Evolutionary conservation across 2,888 invertebrate genomes (phyloP).

Genomic region (Dendrolimus pini): DNA sequence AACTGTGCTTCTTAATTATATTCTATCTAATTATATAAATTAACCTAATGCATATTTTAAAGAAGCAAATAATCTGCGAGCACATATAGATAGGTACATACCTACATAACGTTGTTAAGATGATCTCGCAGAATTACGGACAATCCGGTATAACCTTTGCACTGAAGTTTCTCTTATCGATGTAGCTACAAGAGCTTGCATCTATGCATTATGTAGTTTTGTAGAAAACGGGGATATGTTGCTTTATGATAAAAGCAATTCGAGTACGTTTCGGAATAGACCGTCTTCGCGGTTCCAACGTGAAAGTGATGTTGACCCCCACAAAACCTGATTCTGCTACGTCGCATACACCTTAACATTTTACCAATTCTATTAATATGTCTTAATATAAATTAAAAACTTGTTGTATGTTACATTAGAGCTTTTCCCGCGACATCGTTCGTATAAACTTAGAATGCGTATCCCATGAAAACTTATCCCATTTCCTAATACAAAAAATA

Average conservation of each 20-base stretch:
- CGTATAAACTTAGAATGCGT: too few species aligned
- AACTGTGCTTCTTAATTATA: too few species aligned
- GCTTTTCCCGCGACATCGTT: too few species aligned
- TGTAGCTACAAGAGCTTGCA: neutral
- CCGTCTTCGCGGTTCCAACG: constrained; percentile 41
- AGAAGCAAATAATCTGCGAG: too few species aligned
- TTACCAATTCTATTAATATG: constrained; percentile 4
- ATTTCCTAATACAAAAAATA: too few species aligned
- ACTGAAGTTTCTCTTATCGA: neutral
- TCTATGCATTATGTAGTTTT: constrained; percentile 8
- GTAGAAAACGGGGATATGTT: constrained; percentile 16
- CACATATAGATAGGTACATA: too few species aligned
- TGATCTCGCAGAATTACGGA: neutral
- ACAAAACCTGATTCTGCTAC: constrained; percentile 39
- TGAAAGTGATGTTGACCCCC: constrained; percentile 58
- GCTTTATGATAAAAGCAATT: constrained; percentile 8
- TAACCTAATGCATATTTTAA: too few species aligned
- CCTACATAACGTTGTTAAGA: neutral
- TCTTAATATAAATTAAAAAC: too few species aligned
- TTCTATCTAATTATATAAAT: too few species aligned
- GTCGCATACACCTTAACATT: constrained; percentile 15
- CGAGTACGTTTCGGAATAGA: constrained; percentile 44
- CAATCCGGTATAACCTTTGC: neutral
- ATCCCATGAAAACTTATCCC: too few species aligned
- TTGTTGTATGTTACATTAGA: too few species aligned